Base-by-base conservation (phyloP, 2,888 invertebrate genomes). In the Pseudoips prasinana region DNA sequence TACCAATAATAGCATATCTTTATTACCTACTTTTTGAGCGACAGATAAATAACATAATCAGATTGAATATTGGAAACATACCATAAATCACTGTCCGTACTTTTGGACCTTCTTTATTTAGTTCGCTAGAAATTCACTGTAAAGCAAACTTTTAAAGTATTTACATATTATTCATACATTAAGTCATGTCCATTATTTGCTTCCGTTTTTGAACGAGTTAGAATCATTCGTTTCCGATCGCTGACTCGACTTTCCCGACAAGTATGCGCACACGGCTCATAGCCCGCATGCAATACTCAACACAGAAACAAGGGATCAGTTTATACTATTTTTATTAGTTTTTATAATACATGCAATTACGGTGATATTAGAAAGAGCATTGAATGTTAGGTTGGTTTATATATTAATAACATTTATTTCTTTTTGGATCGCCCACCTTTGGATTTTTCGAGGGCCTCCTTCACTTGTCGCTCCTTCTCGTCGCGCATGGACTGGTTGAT, bases 401-500 rank as follows among this genome's bases (percentile, higher is more conserved):
- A n/a, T 47, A 32, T 39, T 33, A 37, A 24, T 28, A 40, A 31
- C 22, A 35, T 33, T 66, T 64, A 78, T 58, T 75, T 79, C 56
- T 75, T 77, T 77, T 78, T 81, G 23, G 61, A 60, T 33, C 78
- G 74, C 78, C 90, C 90, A 72, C 85, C 84, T 84, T 90, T 92
- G 60, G 94, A 94, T 58, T 92, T 93, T 65, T 93, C 93, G 10
- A 95, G 76, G 0, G 94, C 95, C 63, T 92, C 90, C 52, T 92
- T 92, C 33, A 95, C 86, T 35, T 93, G 93, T 46, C 90, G 84
- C 10, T 94, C 93, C 64, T 95, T 95, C 14, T 90, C 89, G 46
- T 91, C 91, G 35, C 84, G 82, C 37, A 73, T 61, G 0, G 83
- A 81, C 32, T 83, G 82, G 40, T 76, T 78, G 32, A 84, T 75